Evolutionary conservation across 2,797 vertebrate genomes (phyloP).

Genomic region (Pipistrellus nathusii): DNA sequence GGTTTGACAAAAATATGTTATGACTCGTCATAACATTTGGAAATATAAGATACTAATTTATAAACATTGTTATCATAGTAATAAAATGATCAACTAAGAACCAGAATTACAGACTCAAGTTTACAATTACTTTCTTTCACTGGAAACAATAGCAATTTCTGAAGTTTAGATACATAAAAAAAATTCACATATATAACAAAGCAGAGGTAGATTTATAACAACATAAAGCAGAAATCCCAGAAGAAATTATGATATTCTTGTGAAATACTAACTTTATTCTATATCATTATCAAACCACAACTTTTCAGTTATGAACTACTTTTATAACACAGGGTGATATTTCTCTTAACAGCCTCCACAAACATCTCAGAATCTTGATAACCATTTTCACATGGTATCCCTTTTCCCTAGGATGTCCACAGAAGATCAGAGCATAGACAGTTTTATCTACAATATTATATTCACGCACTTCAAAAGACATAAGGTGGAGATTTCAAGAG

Average conservation of each 20-base stretch:
- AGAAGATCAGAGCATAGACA: neutral
- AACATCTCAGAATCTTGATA: neutral
- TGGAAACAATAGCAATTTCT: slow-evolving; percentile 13
- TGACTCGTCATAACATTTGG: neutral
- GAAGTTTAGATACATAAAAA: neutral
- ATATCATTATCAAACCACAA: neutral
- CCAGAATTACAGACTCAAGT: neutral
- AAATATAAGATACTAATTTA: neutral
- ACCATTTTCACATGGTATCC: neutral
- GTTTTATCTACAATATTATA: rapidly evolving
- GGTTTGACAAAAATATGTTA: neutral
- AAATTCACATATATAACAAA: neutral
- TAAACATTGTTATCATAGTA: neutral
- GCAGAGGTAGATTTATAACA: neutral
- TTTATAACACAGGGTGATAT: neutral
- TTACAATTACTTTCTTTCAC: neutral
- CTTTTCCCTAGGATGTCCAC: neutral
- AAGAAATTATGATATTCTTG: neutral
- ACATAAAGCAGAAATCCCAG: neutral
- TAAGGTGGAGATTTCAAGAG: slow-evolving; percentile 64
- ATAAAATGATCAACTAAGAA: neutral
- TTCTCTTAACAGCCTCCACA: neutral
- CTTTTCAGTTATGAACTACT: neutral
- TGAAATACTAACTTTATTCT: neutral
- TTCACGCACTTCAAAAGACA: neutral